These are phyloP conservation scores for Drosophila testacea DNA, from an alignment of 2,888 invertebrate genomes.

Conservation along the genomic window DNA sequence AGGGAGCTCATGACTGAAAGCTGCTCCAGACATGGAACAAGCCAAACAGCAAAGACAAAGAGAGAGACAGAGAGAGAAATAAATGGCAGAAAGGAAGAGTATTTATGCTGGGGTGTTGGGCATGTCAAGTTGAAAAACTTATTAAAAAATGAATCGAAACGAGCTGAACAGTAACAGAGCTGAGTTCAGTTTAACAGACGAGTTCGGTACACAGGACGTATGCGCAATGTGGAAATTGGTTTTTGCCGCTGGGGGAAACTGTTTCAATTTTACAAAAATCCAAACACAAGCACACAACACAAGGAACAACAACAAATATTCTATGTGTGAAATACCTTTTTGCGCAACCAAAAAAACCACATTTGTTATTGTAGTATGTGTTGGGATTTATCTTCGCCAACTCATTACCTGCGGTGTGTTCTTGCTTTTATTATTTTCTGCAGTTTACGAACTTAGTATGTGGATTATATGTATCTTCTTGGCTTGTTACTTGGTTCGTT, in stretches of 20 bases:
- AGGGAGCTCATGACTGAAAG: not conserved
- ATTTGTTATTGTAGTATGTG: conserved; percentile 43
- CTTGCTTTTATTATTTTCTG: conserved; percentile 8
- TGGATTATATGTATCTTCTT: not conserved
- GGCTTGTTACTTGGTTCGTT: conserved; percentile 6
- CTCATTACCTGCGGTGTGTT: conserved; percentile 14
- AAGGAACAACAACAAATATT: conserved; percentile 37
- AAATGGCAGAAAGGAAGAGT: not conserved
- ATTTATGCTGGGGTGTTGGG: conserved; percentile 28
- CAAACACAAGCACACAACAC: conserved; percentile 27
- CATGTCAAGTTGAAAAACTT: conserved; percentile 46
- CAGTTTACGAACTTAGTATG: not conserved
- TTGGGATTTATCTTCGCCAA: not conserved
- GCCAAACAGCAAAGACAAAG: not conserved
- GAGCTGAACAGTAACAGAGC: conserved; percentile 13
- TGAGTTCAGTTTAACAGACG: conserved; percentile 4
- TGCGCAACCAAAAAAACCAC: conserved; percentile 67
- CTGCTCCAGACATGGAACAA: conserved; percentile 1
- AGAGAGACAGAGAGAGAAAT: not conserved
- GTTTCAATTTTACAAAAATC: conserved; percentile 29
- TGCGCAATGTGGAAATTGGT: conserved; percentile 51
- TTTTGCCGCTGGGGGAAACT: conserved; percentile 38
- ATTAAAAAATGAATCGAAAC: conserved; percentile 44
- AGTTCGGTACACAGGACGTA: conserved; percentile 19
- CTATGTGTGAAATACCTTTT: conserved; percentile 56